These are phyloP conservation scores for Drosophila triauraria DNA, from an alignment of 1,140 invertebrate species.

Conservation along the genomic window DNA sequence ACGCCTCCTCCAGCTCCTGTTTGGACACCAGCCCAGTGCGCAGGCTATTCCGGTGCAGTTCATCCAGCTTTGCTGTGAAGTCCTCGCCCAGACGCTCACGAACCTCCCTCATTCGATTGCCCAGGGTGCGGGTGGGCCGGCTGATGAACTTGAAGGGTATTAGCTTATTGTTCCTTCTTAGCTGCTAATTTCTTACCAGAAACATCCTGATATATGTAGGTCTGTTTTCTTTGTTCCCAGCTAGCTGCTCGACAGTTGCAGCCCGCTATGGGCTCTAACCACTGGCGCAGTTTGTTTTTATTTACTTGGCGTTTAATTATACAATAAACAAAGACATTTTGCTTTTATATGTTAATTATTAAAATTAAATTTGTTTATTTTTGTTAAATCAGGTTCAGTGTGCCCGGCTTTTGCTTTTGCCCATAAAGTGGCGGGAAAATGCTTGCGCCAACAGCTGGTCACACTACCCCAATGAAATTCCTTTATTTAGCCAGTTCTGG, in stretches of 20 bases:
- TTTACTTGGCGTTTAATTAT: no score
- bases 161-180: no score
- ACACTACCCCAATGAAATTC: not conserved
- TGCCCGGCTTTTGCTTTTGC: not conserved
- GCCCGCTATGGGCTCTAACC: not conserved
- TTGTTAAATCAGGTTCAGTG: not conserved
- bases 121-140: conserved; percentile 63
- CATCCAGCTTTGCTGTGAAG: conserved; percentile 67
- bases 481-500: conserved; percentile 6
- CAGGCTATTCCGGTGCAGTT: conserved; percentile 67
- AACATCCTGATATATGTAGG: conserved; percentile 8
- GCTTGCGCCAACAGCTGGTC: not conserved
- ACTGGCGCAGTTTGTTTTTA: no score
- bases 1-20: conserved; percentile 74
- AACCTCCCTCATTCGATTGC: conserved; percentile 53
- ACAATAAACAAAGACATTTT: no score
- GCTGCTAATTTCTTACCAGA: conserved; percentile 19
- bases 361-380: no score
- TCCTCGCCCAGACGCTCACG: conserved; percentile 68
- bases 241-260: conserved; percentile 1
- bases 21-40: conserved; percentile 72
- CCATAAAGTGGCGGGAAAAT: no score
- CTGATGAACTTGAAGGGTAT: conserved; percentile 66
- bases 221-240: conserved; percentile 2
- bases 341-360: no score